A percentile compares a stretch with the other conserved stretches of the same genome.
phyloP scores from a whole-genome alignment of 2,888 invertebrate species.

The Griposia aprilina region DNA sequence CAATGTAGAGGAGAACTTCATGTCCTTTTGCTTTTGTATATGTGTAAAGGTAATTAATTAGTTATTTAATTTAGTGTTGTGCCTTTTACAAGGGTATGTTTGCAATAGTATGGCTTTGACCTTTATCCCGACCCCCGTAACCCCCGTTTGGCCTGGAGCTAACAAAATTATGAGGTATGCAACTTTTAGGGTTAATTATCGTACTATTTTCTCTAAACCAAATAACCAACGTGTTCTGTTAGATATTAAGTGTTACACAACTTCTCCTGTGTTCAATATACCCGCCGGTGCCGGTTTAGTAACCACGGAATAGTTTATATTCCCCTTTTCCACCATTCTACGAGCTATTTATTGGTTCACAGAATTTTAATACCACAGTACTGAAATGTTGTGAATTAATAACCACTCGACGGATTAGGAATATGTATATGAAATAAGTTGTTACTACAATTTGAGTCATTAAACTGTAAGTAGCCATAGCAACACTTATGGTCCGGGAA shows the following conservation, averaged over 20 bases:
- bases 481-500: conserved; percentile 4
- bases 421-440: conserved; percentile 9
- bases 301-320: not conserved
- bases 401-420: not conserved
- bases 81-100: conserved; percentile 16
- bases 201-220: too few species aligned
- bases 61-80: not conserved
- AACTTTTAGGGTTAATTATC: too few species aligned
- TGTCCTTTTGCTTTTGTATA: not conserved
- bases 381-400: not conserved
- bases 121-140: conserved; percentile 10
- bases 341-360: not conserved
- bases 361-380: not conserved
- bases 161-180: too few species aligned
- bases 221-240: conserved; percentile 12
- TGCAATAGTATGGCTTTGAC: conserved; percentile 30
- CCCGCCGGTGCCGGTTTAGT: too few species aligned
- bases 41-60: not conserved
- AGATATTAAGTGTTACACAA: conserved; percentile 13
- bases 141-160: conserved; percentile 7
- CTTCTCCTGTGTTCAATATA: not conserved
- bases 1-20: not conserved
- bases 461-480: conserved; percentile 6
- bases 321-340: not conserved
- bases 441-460: not conserved